phyloP scores from a whole-genome alignment of 2,888 invertebrate species.

The Pyrochroa serraticornis region DNA sequence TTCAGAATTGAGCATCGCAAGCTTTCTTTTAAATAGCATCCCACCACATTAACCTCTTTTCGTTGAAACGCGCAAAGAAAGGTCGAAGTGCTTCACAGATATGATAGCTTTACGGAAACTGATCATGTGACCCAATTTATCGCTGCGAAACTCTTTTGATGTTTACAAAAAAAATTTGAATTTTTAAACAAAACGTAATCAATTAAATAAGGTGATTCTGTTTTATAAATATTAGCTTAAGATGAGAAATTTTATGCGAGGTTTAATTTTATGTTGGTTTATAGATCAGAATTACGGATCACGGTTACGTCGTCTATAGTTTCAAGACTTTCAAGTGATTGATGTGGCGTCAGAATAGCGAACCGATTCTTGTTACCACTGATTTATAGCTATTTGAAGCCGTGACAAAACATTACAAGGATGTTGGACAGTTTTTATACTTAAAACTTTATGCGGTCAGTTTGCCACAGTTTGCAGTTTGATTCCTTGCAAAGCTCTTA shows the following conservation, averaged over 20 bases:
- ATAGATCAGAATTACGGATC: no score
- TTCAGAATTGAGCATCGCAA: constrained; percentile 13
- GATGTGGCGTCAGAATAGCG: constrained; percentile 36
- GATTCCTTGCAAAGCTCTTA: constrained; percentile 12
- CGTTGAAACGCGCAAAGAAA: background rate
- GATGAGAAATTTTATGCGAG: no score
- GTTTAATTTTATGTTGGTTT: no score
- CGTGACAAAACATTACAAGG: constrained; percentile 23
- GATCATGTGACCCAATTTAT: no score
- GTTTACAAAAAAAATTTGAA: no score
- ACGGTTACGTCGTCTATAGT: no score
- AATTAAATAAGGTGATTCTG: no score
- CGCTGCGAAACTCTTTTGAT: no score
- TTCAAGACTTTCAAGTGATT: constrained; percentile 26
- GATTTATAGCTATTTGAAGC: constrained; percentile 31
- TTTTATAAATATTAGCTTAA: no score
- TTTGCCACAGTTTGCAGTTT: constrained; percentile 16
- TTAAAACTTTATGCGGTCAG: constrained; percentile 19
- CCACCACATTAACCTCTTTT: constrained; percentile 4
- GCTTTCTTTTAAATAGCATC: constrained; percentile 17
- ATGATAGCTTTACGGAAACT: no score
- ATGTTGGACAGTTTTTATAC: constrained; percentile 16
- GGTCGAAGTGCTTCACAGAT: no score
- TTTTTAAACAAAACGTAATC: no score
- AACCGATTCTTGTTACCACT: constrained; percentile 33